Conservation (phyloP, 2,113 vertebrate genomes). For the Caranx melampygus region DNA sequence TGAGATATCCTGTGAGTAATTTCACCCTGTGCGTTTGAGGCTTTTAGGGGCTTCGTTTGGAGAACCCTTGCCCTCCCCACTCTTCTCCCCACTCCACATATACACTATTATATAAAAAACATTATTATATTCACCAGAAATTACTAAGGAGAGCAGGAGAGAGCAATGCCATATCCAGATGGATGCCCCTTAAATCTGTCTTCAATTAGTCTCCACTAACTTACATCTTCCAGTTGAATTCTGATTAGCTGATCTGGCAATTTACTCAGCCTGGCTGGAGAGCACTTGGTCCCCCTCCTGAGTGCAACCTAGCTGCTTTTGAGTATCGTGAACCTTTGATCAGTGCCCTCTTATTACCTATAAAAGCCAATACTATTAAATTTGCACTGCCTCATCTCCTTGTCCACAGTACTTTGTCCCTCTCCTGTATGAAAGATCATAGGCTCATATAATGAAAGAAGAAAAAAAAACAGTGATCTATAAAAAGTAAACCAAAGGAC, state of each 20-base stretch:
- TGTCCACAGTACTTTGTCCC: constrained; percentile 54
- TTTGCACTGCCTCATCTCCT: constrained; percentile 54
- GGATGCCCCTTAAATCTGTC: constrained; percentile 79
- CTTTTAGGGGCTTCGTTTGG: constrained; percentile 63
- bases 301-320: constrained; percentile 76
- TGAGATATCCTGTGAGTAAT: constrained; percentile 70
- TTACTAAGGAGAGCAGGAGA: constrained; percentile 69
- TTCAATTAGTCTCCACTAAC: constrained; percentile 82
- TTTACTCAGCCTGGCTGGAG: constrained; percentile 76
- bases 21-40: constrained; percentile 58
- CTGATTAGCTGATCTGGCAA: constrained; percentile 82
- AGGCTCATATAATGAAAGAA: constrained; percentile 59
- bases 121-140: constrained; percentile 80
- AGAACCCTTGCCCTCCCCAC: constrained; percentile 9
- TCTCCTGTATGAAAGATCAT: constrained; percentile 66
- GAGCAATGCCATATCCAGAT: constrained; percentile 68
- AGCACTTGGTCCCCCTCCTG: constrained; percentile 77
- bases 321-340: constrained; percentile 84
- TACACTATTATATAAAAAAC: constrained; percentile 71
- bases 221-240: constrained; percentile 81
- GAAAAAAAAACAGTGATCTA: constrained; percentile 52
- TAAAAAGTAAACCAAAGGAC: constrained; percentile 66
- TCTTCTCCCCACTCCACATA: constrained; percentile 15
- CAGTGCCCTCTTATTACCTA: constrained; percentile 78
- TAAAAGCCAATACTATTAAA: constrained; percentile 79